phyloP scores from a whole-genome alignment of 64 coral and sea anemone species.

The Anthopleura sola region DNA sequence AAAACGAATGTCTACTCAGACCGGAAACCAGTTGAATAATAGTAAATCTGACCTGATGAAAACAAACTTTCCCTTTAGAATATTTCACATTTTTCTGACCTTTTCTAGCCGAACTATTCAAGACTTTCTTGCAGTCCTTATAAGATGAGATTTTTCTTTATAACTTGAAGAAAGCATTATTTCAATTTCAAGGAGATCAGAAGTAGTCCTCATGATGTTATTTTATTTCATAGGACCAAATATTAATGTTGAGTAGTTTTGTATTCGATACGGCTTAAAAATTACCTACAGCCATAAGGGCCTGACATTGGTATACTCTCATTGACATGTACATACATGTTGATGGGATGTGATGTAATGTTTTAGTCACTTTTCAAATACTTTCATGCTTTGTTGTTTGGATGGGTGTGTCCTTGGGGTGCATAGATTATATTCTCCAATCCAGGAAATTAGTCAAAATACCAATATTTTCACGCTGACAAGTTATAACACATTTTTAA shows the following conservation, averaged over 20 bases:
- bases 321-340: background rate
- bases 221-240: background rate
- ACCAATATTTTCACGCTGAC: background rate
- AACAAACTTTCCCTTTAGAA: background rate
- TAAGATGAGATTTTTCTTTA: background rate
- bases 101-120: background rate
- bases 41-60: background rate
- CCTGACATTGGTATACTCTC: background rate
- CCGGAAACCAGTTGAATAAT: background rate
- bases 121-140: background rate
- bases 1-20: background rate
- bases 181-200: background rate
- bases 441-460: background rate
- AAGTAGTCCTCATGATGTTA: background rate
- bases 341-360: background rate
- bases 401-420: background rate
- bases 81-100: background rate
- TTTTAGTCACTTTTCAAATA: slow-evolving; percentile 10
- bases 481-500: background rate
- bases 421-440: background rate
- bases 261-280: background rate
- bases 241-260: background rate
- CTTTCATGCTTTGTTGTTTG: background rate
- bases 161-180: background rate
- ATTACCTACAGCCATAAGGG: background rate